These are phyloP conservation scores for Macquaria australasica DNA, from an alignment of 2,113 vertebrate genomes.

Conservation along the genomic window DNA sequence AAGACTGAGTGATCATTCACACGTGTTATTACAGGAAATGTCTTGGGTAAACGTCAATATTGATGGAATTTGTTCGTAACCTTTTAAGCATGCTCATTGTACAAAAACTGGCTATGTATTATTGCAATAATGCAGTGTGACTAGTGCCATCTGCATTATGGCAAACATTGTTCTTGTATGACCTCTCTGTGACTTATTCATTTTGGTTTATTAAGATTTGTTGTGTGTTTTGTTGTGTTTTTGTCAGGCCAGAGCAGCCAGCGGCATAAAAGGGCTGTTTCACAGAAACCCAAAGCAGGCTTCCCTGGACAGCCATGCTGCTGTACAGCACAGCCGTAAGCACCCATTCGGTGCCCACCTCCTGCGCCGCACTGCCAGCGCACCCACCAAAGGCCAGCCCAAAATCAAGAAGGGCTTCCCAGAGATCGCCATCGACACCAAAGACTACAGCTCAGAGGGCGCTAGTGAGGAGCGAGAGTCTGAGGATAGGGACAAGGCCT, in stretches of 20 bases:
- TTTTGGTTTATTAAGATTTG: background rate
- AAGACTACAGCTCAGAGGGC: conserved; percentile 89
- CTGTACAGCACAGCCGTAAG: conserved; percentile 92
- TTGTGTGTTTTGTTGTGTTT: conserved; percentile 52
- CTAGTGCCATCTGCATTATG: conserved; percentile 17
- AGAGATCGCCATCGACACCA: conserved; percentile 90
- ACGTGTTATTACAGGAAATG: background rate
- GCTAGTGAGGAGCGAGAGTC: conserved; percentile 85
- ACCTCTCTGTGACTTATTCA: background rate
- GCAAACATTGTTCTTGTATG: background rate
- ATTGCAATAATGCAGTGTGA: conserved; percentile 32
- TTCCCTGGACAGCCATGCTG: conserved; percentile 99
- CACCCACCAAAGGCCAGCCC: conserved; percentile 95
- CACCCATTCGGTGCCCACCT: conserved; percentile 94
- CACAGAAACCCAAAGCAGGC: conserved; percentile 98
- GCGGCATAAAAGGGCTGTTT: conserved; percentile 98
- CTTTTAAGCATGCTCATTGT: conserved; percentile 56
- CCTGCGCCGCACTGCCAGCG: conserved; percentile 95
- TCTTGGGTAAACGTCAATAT: background rate
- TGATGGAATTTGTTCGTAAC: background rate
- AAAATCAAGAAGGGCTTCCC: conserved; percentile 91
- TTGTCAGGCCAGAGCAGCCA: conserved; percentile 91
- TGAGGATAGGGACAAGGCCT: conserved; percentile 74
- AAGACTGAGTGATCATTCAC: conserved; percentile 28
- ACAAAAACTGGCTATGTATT: background rate